Evolutionary conservation across 2,888 invertebrate species (phyloP).

Genomic region (Epicampocera succincta): DNA sequence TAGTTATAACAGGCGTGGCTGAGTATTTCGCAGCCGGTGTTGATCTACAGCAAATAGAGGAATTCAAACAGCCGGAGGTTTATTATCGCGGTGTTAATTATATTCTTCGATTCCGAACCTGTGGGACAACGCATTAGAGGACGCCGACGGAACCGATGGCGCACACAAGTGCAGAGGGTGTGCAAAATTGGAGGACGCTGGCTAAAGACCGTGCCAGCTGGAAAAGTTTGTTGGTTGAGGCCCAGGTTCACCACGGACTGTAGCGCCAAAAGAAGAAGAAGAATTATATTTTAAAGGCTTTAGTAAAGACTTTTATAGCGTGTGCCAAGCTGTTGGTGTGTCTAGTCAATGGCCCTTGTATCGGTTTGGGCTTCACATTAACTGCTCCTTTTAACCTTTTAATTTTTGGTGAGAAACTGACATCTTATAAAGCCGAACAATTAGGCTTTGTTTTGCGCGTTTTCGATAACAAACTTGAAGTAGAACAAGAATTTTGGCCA

Average conservation of each 20-base stretch:
- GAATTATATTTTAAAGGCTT: slow-evolving; percentile 82
- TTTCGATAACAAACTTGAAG: slow-evolving; percentile 83
- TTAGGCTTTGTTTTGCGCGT: slow-evolving; percentile 91
- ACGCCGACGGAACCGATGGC: too few species aligned
- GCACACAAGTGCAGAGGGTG: too few species aligned
- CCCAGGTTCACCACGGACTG: too few species aligned
- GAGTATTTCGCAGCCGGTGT: slow-evolving; percentile 73
- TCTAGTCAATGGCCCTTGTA: slow-evolving; percentile 95
- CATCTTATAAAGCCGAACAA: slow-evolving; percentile 88
- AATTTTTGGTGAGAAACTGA: slow-evolving; percentile 88
- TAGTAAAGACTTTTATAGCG: slow-evolving; percentile 89
- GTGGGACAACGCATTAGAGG: too few species aligned
- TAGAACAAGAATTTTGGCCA: slow-evolving; percentile 84
- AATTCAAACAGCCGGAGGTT: slow-evolving; percentile 67
- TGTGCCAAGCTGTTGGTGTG: slow-evolving; percentile 94
- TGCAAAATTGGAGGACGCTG: too few species aligned
- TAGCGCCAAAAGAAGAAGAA: too few species aligned
- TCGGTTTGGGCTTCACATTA: slow-evolving; percentile 90
- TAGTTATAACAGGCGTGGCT: slow-evolving; percentile 86
- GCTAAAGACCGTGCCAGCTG: too few species aligned
- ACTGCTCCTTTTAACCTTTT: slow-evolving; percentile 86
- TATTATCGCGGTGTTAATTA: slow-evolving; percentile 71
- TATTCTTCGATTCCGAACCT: too few species aligned
- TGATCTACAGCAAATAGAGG: slow-evolving; percentile 71
- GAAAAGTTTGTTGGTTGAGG: too few species aligned